These are phyloP conservation scores for Coleophora flavipennella DNA, from an alignment of 2,888 invertebrate genomes.

Conservation along the genomic window DNA sequence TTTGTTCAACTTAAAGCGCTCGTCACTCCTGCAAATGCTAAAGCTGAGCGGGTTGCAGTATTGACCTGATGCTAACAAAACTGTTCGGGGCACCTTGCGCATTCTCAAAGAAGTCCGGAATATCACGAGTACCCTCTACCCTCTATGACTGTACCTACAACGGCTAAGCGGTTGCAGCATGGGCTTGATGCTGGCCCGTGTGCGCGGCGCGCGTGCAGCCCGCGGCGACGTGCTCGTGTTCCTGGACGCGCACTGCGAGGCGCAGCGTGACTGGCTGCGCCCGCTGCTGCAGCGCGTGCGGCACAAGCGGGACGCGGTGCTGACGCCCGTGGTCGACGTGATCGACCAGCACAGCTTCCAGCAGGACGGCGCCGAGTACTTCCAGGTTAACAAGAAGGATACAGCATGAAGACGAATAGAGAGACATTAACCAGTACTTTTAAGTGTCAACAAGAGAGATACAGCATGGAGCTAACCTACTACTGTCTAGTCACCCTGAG, in stretches of 20 bases:
- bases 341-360: constrained; percentile 53
- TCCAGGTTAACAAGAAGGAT: constrained; percentile 37
- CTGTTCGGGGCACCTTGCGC: too few species aligned
- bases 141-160: background rate
- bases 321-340: constrained; percentile 96
- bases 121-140: background rate
- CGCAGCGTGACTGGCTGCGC: constrained; percentile 84
- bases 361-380: constrained; percentile 36
- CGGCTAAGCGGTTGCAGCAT: constrained; percentile 55
- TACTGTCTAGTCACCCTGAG: too few species aligned
- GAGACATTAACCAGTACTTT: too few species aligned
- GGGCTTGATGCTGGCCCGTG: constrained; percentile 90
- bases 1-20: too few species aligned
- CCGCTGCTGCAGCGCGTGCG: constrained; percentile 82
- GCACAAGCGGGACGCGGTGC: constrained; percentile 80
- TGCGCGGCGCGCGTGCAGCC: constrained; percentile 87
- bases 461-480: too few species aligned
- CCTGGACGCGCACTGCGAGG: constrained; percentile 94
- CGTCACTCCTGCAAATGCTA: too few species aligned
- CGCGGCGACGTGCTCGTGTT: constrained; percentile 87
- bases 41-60: too few species aligned
- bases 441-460: too few species aligned
- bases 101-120: too few species aligned
- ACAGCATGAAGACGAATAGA: too few species aligned
- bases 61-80: too few species aligned